phyloP scores from a whole-genome alignment of 2,113 vertebrate genomes.

The Muntiacus muntjak region DNA sequence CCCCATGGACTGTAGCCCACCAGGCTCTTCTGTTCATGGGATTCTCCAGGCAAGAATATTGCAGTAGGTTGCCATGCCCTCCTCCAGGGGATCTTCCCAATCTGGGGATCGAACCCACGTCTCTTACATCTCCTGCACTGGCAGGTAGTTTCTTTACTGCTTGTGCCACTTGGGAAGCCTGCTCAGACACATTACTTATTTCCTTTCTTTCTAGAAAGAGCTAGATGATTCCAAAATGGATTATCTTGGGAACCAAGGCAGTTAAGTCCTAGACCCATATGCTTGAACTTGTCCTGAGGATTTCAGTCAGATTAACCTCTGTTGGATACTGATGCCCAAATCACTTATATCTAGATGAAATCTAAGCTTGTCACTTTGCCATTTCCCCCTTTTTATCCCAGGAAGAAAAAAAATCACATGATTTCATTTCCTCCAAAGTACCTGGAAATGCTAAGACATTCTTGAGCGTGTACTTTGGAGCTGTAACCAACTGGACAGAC shows the following conservation, averaged over 20 bases:
- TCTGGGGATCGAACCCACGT: neutral
- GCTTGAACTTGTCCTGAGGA: neutral
- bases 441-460: neutral
- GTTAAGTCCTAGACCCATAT: neutral
- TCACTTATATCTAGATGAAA: neutral
- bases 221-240: neutral
- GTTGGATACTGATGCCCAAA: neutral
- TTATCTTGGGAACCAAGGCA: neutral
- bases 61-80: neutral
- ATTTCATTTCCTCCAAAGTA: neutral
- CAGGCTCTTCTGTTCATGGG: neutral
- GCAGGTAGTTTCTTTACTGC: neutral
- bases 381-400: neutral
- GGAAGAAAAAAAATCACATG: neutral
- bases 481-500: neutral
- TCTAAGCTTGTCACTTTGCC: neutral
- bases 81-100: neutral
- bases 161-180: neutral
- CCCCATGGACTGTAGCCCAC: neutral
- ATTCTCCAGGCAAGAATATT: neutral
- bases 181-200: neutral
- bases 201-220: neutral
- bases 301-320: neutral
- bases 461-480: neutral
- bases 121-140: neutral